Base-by-base conservation (phyloP, 2,888 invertebrate species). In the Zygaena filipendulae region DNA sequence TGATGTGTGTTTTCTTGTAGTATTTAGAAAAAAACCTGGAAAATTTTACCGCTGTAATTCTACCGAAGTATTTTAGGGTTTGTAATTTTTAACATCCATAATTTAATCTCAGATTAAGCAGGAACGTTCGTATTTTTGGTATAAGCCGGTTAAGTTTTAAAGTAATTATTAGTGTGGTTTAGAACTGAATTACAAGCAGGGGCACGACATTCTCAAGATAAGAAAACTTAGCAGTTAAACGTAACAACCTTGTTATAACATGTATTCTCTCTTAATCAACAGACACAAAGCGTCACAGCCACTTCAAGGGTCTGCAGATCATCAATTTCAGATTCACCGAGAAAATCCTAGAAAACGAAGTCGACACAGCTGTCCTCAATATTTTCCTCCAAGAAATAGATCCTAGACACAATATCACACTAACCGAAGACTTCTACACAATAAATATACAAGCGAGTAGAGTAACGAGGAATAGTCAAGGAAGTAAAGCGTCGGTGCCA, bases 301-400 rank as follows among this genome's bases (percentile, higher is more conserved):
- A 84, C 47, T 84, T 84, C 68, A 84, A 85, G 44, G 86, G 84
- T 29, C 77, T 86, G 40, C 86, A 87, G 52, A 82, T 88, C 38
- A 81, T 89, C 40, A 86, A 86, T 69, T 91, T 90, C 70, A 83
- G 83, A 40, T 87, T 91, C 59, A 83, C 87, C 25, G 86, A 87
- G 45, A 87, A 85, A 54, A 82, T 88, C 28, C 80, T 86, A 10
- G 84, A 87, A 52, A 88, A 87, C 52, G 85, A 86, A 42, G 85
- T 90, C 8, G 79, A 83, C 35, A 84, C 84, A 40, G 89, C 90
- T 0, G 82, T 86, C 35, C 80, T 91, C n/a, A 88, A 84, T 64
- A 58, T 90, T 11, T 88, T 86, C 74, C 58, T 90, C 13, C 82
- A 84, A 71, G 70, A 63, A 52, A 42, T 67, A 62, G 72, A 66